Percentiles rank a stretch among this genome's conserved stretches.
Conservation (phyloP, 2,888 invertebrate genomes). For the Cataglyphis altisquamis region DNA sequence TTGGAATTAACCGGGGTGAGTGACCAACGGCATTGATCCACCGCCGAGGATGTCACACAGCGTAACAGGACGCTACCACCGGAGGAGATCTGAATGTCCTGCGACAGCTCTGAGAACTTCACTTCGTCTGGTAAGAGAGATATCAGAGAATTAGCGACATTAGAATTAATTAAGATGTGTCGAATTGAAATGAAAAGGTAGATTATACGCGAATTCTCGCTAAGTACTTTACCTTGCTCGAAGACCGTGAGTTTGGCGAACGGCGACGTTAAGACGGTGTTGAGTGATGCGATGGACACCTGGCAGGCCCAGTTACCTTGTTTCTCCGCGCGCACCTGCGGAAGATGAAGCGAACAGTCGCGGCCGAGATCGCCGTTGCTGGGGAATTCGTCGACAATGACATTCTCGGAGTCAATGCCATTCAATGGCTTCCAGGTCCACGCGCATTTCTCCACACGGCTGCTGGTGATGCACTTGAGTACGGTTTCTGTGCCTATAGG, state of each 20-base stretch:
- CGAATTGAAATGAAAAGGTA: background rate
- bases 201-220: background rate
- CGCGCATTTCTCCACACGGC: conserved; percentile 82
- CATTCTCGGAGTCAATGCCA: conserved; percentile 72
- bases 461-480: conserved; percentile 81
- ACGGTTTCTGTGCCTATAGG: conserved; percentile 79
- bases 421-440: conserved; percentile 82
- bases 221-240: conserved; percentile 79
- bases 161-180: conserved; percentile 5
- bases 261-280: conserved; percentile 76
- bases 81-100: conserved; percentile 84
- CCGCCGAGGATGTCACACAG: conserved; percentile 82
- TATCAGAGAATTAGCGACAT: background rate
- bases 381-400: conserved; percentile 79
- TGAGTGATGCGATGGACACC: conserved; percentile 79
- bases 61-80: conserved; percentile 83
- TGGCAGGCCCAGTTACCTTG: conserved; percentile 84
- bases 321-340: conserved; percentile 76
- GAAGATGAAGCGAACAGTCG: conserved; percentile 81
- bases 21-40: conserved; percentile 85
- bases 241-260: conserved; percentile 81
- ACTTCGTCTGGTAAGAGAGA: conserved; percentile 79
- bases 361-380: conserved; percentile 82
- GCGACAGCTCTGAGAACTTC: conserved; percentile 83
- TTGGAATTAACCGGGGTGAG: conserved; percentile 83